phyloP scores from a whole-genome alignment of 2,888 invertebrate genomes.

The Nineta flava region DNA sequence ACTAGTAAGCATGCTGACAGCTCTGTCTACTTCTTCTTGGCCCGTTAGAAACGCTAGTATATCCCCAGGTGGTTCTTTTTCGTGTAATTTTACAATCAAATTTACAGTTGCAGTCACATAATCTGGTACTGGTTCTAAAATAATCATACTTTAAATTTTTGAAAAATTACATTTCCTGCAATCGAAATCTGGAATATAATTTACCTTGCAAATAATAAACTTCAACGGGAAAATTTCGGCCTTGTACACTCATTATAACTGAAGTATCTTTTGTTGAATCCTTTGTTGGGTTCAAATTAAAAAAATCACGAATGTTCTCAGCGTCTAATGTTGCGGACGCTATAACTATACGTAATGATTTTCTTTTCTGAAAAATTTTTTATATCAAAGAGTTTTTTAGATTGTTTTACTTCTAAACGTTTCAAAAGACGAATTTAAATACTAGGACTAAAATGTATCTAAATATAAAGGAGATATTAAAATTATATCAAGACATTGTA shows the following conservation, averaged over 20 bases:
- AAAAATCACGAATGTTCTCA: conserved; percentile 64
- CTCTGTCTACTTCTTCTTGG: conserved; percentile 81
- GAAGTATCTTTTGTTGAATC: conserved; percentile 45
- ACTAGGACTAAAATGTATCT: too few species aligned
- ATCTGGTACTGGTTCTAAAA: conserved; percentile 69
- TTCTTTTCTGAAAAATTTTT: conserved; percentile 46
- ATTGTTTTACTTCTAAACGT: too few species aligned
- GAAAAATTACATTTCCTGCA: too few species aligned
- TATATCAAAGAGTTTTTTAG: neutral
- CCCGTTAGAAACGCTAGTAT: conserved; percentile 86
- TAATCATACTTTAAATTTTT: neutral
- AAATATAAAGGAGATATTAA: too few species aligned
- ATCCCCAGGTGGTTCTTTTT: conserved; percentile 68
- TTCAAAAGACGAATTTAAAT: too few species aligned
- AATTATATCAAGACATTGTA: too few species aligned
- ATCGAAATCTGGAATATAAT: neutral
- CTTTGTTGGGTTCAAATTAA: conserved; percentile 36
- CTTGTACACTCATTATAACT: conserved; percentile 73
- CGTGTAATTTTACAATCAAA: conserved; percentile 79
- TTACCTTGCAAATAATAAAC: conserved; percentile 62
- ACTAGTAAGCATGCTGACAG: conserved; percentile 45
- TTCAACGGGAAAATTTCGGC: conserved; percentile 75
- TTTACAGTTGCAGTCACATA: conserved; percentile 78
- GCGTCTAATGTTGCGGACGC: conserved; percentile 96
- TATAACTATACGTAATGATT: conserved; percentile 67